Percentiles rank a stretch among this genome's conserved stretches.
Evolutionary conservation across 1,140 invertebrate species (phyloP).

Genomic region (Pogonus chalceus): DNA sequence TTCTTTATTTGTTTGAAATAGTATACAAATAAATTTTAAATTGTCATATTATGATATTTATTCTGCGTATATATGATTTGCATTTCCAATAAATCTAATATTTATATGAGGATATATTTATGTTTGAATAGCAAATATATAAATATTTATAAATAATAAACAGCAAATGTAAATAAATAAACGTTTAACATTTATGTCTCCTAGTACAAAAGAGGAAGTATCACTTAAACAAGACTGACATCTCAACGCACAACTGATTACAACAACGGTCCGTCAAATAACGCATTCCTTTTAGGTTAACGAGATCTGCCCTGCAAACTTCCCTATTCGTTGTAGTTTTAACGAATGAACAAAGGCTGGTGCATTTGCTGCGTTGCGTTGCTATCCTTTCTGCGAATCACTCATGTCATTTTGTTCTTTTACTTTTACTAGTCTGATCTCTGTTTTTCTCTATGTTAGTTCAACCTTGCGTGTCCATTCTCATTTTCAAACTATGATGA

Average conservation of each 20-base stretch:
- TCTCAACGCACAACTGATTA: background rate
- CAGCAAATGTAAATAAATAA: no score
- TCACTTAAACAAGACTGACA: background rate
- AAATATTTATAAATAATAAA: no score
- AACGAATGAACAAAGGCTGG: background rate
- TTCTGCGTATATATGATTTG: no score
- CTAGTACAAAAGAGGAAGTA: background rate
- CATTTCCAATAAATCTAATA: no score
- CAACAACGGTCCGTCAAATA: background rate
- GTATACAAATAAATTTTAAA: no score
- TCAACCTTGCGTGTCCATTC: background rate
- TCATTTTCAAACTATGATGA: background rate
- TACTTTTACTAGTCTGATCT: background rate
- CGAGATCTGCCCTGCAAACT: background rate
- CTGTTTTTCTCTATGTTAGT: background rate
- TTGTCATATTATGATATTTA: no score
- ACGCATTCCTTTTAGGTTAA: background rate
- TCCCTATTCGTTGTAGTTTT: background rate
- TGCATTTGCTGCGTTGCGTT: background rate
- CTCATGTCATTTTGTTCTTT: background rate
- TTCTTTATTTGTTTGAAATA: no score
- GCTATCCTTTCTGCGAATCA: slow-evolving; percentile 1
- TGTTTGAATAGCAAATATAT: no score
- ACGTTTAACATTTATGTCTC: no score
- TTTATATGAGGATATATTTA: no score